phyloP scores from a whole-genome alignment of 1,140 invertebrate species.

The Himalopsyche phryganea region DNA sequence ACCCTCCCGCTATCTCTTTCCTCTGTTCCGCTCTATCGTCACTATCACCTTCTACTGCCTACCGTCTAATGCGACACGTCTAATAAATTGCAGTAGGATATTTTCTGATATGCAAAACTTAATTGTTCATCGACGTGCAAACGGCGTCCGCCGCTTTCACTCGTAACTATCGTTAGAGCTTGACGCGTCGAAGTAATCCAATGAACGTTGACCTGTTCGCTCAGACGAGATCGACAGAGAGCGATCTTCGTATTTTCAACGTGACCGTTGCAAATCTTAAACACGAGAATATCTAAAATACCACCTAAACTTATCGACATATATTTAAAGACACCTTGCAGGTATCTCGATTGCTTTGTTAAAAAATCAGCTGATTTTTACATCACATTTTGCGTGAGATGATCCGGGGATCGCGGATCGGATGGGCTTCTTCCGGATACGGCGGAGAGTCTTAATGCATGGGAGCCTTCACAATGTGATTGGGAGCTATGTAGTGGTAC shows the following conservation, averaged over 20 bases:
- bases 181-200: too few species aligned
- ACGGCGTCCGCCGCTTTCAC: constrained; percentile 25
- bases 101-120: constrained; percentile 28
- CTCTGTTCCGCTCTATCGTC: constrained; percentile 14
- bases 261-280: constrained; percentile 44
- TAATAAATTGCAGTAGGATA: constrained; percentile 1
- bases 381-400: constrained; percentile 23
- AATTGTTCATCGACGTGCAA: constrained; percentile 29
- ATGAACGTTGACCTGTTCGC: too few species aligned
- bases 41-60: constrained; percentile 16
- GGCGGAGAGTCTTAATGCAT: constrained; percentile 70
- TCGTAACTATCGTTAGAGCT: not conserved
- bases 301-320: constrained; percentile 55
- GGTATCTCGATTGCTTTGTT: constrained; percentile 31
- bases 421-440: constrained; percentile 35
- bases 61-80: not conserved
- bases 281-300: constrained; percentile 59
- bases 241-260: too few species aligned
- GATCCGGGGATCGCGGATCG: constrained; percentile 35
- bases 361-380: constrained; percentile 28
- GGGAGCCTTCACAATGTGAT: constrained; percentile 87
- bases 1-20: constrained; percentile 52
- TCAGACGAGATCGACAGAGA: too few species aligned
- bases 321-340: constrained; percentile 29
- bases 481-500: constrained; percentile 87